Conservation (phyloP, 2,888 invertebrate species). For the Masnerella sp. region DNA sequence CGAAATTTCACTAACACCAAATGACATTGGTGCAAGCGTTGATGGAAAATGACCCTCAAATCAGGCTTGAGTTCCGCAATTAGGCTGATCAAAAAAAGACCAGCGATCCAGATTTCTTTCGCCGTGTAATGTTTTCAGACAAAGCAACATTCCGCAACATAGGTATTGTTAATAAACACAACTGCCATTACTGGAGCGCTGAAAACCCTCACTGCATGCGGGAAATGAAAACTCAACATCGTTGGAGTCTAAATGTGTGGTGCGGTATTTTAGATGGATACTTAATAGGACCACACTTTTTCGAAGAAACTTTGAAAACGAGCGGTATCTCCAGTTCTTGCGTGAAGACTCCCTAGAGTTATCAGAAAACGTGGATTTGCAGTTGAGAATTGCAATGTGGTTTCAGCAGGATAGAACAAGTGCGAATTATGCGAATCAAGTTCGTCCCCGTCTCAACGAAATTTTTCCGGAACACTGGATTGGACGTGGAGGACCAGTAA, state of each 20-base stretch:
- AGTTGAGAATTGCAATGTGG: no score
- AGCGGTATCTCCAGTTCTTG: no score
- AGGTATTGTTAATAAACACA: constrained; percentile 1
- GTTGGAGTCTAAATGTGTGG: constrained; percentile 7
- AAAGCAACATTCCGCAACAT: not conserved
- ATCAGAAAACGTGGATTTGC: no score
- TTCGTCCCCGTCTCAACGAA: no score
- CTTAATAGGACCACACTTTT: constrained; percentile 3
- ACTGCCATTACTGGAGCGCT: constrained; percentile 6
- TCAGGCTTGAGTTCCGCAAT: not conserved
- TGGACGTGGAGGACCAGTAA: no score
- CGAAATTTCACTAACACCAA: no score
- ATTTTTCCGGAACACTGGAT: no score
- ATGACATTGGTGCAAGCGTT: constrained; percentile 7
- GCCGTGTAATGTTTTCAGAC: constrained; percentile 7
- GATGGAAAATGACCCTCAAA: not conserved
- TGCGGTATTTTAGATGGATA: constrained; percentile 5
- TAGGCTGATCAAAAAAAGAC: not conserved
- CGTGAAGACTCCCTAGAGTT: no score
- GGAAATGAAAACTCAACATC: not conserved
- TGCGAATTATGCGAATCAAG: no score
- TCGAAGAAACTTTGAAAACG: constrained; percentile 13
- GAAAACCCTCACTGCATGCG: not conserved
- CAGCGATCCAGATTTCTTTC: constrained; percentile 1
- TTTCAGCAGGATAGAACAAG: no score